Percentiles rank a stretch among this genome's conserved stretches.
These are phyloP conservation scores for Arrhamphus sclerolepis DNA, from an alignment of 2,797 vertebrate genomes.

Conservation along the genomic window DNA sequence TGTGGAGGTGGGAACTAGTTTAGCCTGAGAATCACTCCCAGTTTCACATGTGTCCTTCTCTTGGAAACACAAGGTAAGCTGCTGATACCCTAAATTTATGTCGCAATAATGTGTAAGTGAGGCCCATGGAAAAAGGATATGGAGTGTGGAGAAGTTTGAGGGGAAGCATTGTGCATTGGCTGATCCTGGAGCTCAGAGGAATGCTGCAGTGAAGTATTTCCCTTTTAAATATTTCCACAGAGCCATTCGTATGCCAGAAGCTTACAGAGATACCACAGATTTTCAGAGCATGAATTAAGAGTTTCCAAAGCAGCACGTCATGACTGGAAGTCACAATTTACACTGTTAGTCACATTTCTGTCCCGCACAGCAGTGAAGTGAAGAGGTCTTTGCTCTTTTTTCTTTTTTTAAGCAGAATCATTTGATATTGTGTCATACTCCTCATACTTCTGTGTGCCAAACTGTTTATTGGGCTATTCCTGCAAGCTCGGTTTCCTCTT, in stretches of 20 bases:
- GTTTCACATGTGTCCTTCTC: slow-evolving; percentile 63
- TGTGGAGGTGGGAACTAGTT: slow-evolving; percentile 65
- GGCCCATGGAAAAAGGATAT: slow-evolving; percentile 25
- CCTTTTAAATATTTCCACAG: slow-evolving; percentile 37
- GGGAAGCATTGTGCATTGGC: slow-evolving; percentile 16
- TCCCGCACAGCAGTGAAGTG: too few relatives aligned
- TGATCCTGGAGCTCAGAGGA: slow-evolving; percentile 43
- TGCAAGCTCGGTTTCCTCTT: not conserved
- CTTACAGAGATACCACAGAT: slow-evolving; percentile 28
- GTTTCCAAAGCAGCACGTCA: slow-evolving; percentile 36
- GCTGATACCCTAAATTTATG: slow-evolving; percentile 11
- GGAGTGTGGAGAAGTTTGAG: slow-evolving; percentile 3
- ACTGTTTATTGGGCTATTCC: slow-evolving; percentile 7
- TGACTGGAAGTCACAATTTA: slow-evolving; percentile 16
- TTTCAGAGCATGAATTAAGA: slow-evolving; percentile 33
- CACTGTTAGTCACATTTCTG: too few relatives aligned
- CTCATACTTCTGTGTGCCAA: not conserved
- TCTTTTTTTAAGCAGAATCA: not conserved
- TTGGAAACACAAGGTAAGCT: slow-evolving; percentile 72
- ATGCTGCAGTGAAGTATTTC: slow-evolving; percentile 41
- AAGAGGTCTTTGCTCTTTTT: not conserved
- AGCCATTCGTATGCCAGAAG: slow-evolving; percentile 37
- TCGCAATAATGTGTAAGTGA: slow-evolving; percentile 2
- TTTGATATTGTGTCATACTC: slow-evolving; percentile 1
- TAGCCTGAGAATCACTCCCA: slow-evolving; percentile 61